Evolutionary conservation across 2,113 vertebrate species (phyloP).

Genomic region (Ageneiosus marmoratus): DNA sequence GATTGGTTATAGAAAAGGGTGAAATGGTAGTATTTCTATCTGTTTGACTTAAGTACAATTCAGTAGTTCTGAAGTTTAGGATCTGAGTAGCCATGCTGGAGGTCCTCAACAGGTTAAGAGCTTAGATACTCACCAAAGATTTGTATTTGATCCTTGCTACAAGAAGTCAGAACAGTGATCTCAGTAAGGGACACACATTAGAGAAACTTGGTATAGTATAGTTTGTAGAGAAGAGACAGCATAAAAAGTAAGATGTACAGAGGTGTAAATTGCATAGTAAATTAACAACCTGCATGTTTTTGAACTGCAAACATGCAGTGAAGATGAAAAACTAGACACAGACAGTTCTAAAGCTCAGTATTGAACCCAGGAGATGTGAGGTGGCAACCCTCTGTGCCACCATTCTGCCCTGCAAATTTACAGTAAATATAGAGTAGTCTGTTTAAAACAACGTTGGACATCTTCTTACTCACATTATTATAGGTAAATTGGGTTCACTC

Average conservation of each 20-base stretch:
- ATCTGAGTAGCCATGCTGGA: constrained; percentile 7
- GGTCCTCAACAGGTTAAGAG: background rate
- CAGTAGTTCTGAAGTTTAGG: background rate
- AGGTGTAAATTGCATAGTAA: too few species aligned
- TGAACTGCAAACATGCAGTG: too few species aligned
- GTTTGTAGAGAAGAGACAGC: constrained; percentile 1
- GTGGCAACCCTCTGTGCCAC: too few species aligned
- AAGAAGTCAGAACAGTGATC: background rate
- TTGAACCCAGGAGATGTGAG: too few species aligned
- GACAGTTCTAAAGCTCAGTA: too few species aligned
- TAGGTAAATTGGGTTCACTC: too few species aligned
- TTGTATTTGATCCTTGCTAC: constrained; percentile 22
- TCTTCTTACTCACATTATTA: too few species aligned
- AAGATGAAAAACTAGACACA: too few species aligned
- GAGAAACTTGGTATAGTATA: background rate
- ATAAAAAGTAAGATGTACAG: background rate
- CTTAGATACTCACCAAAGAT: background rate
- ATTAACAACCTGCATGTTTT: too few species aligned
- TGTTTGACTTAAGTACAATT: background rate
- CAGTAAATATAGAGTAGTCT: background rate
- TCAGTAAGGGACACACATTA: constrained; percentile 3
- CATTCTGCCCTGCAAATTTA: too few species aligned
- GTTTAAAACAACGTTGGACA: background rate
- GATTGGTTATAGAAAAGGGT: background rate
- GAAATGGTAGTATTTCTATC: background rate